Evolutionary conservation across 2,113 vertebrate species (phyloP), one percentile per base, ranked within the genome.

Genomic region (Myotis yumanensis): DNA sequence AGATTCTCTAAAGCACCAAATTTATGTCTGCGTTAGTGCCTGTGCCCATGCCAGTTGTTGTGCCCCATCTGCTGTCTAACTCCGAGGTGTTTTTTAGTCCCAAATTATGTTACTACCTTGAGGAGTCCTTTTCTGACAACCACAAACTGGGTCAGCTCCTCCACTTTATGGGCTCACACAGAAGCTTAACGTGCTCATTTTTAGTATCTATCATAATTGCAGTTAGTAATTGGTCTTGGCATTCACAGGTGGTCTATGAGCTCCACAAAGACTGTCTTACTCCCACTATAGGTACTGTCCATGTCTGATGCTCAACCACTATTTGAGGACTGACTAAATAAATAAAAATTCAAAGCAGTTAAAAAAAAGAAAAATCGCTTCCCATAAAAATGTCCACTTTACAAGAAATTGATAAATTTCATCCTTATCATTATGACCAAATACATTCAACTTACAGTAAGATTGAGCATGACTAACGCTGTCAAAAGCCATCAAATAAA

Each of bases 401-500:
- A 64, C 51, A 79, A 86, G 48, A 22, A 91, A 75, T 7, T 86
- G 37, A 93, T 86, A 25, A 79, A 66, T 96, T 93, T 91, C 76
- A 90, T 81, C 28, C 89, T 6, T 75, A 28, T 75, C 51, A 71
- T 46, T 51, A 80, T 83, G 23, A 83, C 28, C 76, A 95, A 93
- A 87, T 72, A 84, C 23, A 93, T 59, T 92, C 18, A 92, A 72
- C 51, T 76, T 57, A 84, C 2, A 71, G 40, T 80, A 86, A 84
- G 11, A 81, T 0, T 52, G 71, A 83, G 15, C 66, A 84, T 86
- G 62, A 88, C 3, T 22, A 64, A 57, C 37, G 17, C 12, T 89
- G 59, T 69, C 66, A 96, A 95, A 93, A 96, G 76, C 12, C 51
- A 76, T 30, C 23, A 51, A 94, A 85, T 30, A 43, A 81, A 87